Evolutionary conservation across 2,797 vertebrate species (phyloP), one percentile per base, ranked within the genome.

Genomic region (Pterois miles): DNA sequence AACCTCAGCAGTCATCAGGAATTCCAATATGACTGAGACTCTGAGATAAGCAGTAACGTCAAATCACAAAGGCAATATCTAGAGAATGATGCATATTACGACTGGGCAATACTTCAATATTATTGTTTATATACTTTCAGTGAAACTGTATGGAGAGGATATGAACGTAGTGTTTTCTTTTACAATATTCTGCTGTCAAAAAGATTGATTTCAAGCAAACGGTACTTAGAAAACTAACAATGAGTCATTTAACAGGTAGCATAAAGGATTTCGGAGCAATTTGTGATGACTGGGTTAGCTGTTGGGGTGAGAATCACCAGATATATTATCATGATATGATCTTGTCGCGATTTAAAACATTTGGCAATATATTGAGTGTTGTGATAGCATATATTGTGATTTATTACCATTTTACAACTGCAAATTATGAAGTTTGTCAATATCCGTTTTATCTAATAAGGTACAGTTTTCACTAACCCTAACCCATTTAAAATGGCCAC

Each of bases 11-110:
- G 50, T 38, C 6, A 63, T 23, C 10, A 38, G 59, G 18, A 40
- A 8, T 33, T 71, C 43, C 48, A 78, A 33, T 56, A 46, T 38
- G 14, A 25, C 67, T 6, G 34, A 34, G 53, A 74, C 38, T 54
- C 29, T 11, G 38, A 75, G 67, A 69, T 31, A 59, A 56, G 23
- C 29, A 8, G 43, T 64, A 3, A 60, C 16, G 10, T 80, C 11
- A 53, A 36, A 64, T 53, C 48, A 77, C 2, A 57, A 60, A 74
- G 27, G 52, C 12, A 72, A 53, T 34, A 31, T 71, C 22, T 16
- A 14, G 3, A 59, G 50, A 58, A 74, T 56, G 29, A 65, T 14
- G 1, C 57, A 14, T 1, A 10, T 0, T 2, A 38, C 13, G 27
- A 43, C 18, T 53, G 18, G 25, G 59, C 12, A 77, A 71, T 31